Evolutionary conservation across 1,140 invertebrate genomes (phyloP).

Genomic region (Drosophila melanica): DNA sequence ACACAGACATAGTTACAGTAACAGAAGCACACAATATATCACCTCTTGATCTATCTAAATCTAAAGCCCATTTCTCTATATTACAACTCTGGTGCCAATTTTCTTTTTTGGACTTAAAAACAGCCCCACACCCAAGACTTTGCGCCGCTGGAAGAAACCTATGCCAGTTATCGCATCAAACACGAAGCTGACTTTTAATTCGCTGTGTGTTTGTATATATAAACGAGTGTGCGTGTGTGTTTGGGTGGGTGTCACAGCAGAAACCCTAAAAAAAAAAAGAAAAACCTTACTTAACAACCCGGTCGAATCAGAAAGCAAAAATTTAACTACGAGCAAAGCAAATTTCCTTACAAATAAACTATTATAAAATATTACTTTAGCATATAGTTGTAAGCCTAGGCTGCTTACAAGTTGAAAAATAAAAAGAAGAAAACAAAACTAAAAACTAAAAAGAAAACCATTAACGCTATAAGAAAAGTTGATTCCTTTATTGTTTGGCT

Average conservation of each 20-base stretch:
- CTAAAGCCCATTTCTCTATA: constrained; percentile 48
- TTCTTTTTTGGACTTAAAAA: constrained; percentile 56
- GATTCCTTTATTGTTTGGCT: constrained; percentile 51
- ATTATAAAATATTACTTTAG: constrained; percentile 39
- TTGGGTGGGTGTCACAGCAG: constrained; percentile 20
- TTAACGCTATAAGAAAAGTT: constrained; percentile 57
- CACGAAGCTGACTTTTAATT: constrained; percentile 80
- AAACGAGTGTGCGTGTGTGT: constrained; percentile 2
- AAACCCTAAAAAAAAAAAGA: neutral
- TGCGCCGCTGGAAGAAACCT: constrained; percentile 82
- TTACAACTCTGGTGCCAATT: constrained; percentile 75
- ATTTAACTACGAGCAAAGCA: constrained; percentile 8
- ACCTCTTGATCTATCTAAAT: constrained; percentile 36
- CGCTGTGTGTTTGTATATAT: constrained; percentile 3
- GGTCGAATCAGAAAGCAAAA: constrained; percentile 15
- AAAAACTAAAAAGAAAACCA: constrained; percentile 16
- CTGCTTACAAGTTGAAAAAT: constrained; percentile 34
- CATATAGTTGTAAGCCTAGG: constrained; percentile 44
- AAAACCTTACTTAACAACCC: neutral
- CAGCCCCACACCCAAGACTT: constrained; percentile 77
- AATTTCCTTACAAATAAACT: constrained; percentile 24
- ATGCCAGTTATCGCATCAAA: constrained; percentile 83
- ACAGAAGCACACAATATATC: constrained; percentile 31
- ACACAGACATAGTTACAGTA: constrained; percentile 41
- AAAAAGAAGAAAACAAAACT: constrained; percentile 1